Percentiles rank a stretch among this genome's conserved stretches.
These are phyloP conservation scores for Drosophila falleni DNA, from an alignment of 2,888 invertebrate species.

Conservation along the genomic window DNA sequence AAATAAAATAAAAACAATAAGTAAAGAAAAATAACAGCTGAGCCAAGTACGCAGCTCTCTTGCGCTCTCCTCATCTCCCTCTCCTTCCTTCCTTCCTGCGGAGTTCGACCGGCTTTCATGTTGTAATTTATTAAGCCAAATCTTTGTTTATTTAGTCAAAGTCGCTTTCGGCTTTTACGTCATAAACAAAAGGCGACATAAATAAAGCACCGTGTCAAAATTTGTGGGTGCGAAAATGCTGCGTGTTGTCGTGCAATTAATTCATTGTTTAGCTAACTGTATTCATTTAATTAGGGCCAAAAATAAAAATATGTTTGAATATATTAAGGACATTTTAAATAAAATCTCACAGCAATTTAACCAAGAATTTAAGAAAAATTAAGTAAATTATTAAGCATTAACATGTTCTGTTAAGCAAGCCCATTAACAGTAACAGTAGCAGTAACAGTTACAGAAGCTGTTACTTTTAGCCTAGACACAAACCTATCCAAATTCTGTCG, in stretches of 20 bases:
- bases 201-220: conserved; percentile 23
- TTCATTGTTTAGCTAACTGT: conserved; percentile 54
- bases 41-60: conserved; percentile 26
- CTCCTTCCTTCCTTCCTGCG: not conserved
- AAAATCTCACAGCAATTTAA: not conserved
- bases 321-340: not conserved
- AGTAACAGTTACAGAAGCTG: conserved; percentile 5
- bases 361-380: not conserved
- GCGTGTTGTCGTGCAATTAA: conserved; percentile 66
- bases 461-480: conserved; percentile 43
- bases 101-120: conserved; percentile 47
- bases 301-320: not conserved
- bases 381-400: not conserved
- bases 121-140: conserved; percentile 60
- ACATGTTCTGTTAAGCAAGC: not conserved
- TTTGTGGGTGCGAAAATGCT: conserved; percentile 41
- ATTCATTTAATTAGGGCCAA: conserved; percentile 23
- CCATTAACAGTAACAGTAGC: not conserved
- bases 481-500: conserved; percentile 38
- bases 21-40: conserved; percentile 33
- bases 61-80: not conserved
- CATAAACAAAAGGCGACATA: conserved; percentile 38
- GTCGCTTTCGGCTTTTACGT: conserved; percentile 11
- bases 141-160: conserved; percentile 54
- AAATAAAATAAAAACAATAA: conserved; percentile 21